Evolutionary conservation across 2,888 invertebrate genomes (phyloP).

Genomic region (Apantesis nais): DNA sequence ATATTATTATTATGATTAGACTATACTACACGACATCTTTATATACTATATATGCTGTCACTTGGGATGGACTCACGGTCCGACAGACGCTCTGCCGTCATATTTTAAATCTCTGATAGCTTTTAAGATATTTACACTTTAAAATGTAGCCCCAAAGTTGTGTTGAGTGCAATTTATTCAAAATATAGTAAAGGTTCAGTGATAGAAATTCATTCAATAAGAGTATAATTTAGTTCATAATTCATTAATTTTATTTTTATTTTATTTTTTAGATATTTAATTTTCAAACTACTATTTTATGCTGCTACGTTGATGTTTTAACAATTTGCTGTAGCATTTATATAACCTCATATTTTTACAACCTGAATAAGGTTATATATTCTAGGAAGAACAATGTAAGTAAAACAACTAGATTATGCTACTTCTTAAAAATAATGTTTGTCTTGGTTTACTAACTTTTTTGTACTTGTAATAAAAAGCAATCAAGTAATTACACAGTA

Average conservation of each 20-base stretch:
- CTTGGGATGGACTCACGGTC: too few relatives aligned
- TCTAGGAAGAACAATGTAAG: conserved; percentile 45
- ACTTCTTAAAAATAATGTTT: neutral
- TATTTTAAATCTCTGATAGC: too few relatives aligned
- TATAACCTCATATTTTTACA: conserved; percentile 47
- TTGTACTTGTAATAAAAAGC: too few relatives aligned
- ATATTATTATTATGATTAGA: too few relatives aligned
- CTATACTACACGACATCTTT: too few relatives aligned
- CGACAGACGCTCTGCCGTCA: too few relatives aligned
- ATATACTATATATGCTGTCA: too few relatives aligned
- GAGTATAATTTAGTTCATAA: too few relatives aligned
- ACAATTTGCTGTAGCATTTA: conserved; percentile 55
- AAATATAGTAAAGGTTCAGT: neutral
- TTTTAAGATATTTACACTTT: neutral
- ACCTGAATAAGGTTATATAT: conserved; percentile 44
- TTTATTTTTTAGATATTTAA: conserved; percentile 43
- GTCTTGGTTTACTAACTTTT: neutral
- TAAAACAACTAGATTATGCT: neutral
- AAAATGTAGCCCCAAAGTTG: neutral
- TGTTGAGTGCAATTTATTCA: neutral
- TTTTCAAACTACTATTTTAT: conserved; percentile 49
- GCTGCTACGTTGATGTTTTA: conserved; percentile 49
- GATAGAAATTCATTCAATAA: neutral
- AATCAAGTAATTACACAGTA: too few relatives aligned
- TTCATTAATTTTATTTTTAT: neutral